These are phyloP conservation scores for Meiosimyza platycephala DNA, from an alignment of 2,888 invertebrate species.

Conservation along the genomic window DNA sequence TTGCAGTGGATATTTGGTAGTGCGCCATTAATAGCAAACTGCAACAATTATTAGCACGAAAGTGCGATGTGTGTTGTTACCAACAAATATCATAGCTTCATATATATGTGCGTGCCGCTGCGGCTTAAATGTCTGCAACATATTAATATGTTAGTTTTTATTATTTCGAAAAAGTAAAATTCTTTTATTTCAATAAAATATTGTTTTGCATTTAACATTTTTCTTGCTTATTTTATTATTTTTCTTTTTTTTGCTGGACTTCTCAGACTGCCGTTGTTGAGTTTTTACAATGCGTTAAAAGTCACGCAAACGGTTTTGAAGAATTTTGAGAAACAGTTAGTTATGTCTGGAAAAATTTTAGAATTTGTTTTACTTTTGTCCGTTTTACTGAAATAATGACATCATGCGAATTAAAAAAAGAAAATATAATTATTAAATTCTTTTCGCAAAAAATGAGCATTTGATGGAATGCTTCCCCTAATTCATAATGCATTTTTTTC, in stretches of 20 bases:
- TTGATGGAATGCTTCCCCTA: neutral
- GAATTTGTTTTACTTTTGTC: neutral
- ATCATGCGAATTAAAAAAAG: too few relatives aligned
- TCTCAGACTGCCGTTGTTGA: slow-evolving; percentile 24
- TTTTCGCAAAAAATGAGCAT: slow-evolving; percentile 35
- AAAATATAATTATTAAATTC: neutral
- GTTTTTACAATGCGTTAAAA: slow-evolving; percentile 32
- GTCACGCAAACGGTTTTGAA: slow-evolving; percentile 41
- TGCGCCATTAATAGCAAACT: slow-evolving; percentile 41
- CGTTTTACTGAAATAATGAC: neutral
- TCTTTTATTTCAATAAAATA: slow-evolving; percentile 22
- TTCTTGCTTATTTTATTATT: neutral
- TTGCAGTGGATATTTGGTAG: slow-evolving; percentile 26
- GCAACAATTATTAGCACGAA: slow-evolving; percentile 43
- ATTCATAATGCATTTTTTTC: too few relatives aligned
- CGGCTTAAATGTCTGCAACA: too few relatives aligned
- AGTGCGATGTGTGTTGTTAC: slow-evolving; percentile 14
- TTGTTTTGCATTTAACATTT: neutral
- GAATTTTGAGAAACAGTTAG: slow-evolving; percentile 35
- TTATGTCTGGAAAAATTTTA: slow-evolving; percentile 35
- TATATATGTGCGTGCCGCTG: neutral
- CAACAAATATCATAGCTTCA: neutral
- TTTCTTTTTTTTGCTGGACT: neutral
- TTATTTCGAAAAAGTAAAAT: neutral
- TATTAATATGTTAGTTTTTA: neutral